phyloP scores from a whole-genome alignment of 2,797 vertebrate genomes.

The Sternotherus odoratus region DNA sequence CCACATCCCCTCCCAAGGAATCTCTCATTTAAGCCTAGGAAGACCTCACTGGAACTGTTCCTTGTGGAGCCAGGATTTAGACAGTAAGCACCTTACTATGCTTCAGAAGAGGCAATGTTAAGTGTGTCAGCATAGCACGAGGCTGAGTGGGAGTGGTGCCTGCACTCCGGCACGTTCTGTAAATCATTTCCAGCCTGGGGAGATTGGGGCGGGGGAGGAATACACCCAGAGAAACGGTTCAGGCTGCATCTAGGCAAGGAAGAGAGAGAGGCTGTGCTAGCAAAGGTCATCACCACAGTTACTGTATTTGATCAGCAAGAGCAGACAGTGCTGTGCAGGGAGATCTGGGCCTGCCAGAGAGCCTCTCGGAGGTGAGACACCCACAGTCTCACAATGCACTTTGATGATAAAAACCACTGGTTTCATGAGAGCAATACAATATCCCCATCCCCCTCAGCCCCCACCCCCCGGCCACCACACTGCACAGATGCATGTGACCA shows the following conservation, averaged over 20 bases:
- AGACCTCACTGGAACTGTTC: background rate
- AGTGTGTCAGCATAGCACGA: background rate
- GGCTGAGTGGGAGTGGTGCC: background rate
- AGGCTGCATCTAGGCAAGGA: background rate
- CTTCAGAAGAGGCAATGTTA: background rate
- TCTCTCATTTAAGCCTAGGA: background rate
- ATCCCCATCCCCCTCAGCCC: no score
- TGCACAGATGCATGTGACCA: background rate
- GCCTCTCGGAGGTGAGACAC: background rate
- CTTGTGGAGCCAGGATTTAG: background rate
- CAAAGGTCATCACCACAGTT: background rate
- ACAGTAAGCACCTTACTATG: background rate
- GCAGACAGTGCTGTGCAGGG: background rate
- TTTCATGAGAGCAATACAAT: background rate
- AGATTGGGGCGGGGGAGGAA: background rate
- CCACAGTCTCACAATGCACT: background rate
- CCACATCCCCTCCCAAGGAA: conserved; percentile 46
- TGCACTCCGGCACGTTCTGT: background rate
- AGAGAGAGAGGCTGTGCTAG: background rate
- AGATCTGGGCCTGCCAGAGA: background rate
- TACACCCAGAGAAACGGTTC: background rate
- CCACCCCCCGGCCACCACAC: background rate
- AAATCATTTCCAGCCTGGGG: background rate
- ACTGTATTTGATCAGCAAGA: background rate
- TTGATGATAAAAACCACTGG: background rate